Base-by-base conservation (phyloP, 2,888 invertebrate species). In the Apamea anceps region DNA sequence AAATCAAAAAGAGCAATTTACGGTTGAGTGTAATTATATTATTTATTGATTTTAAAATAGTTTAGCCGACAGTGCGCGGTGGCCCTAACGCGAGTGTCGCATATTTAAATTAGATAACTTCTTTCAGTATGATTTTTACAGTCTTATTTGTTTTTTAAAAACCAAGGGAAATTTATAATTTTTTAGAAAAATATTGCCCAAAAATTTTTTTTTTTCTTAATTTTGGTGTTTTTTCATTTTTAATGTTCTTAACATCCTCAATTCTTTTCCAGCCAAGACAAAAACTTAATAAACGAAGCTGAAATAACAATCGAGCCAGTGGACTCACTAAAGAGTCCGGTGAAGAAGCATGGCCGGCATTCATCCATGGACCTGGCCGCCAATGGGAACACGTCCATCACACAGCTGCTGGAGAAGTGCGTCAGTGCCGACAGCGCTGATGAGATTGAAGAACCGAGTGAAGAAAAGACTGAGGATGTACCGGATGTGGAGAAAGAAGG, bases 321-420 rank as follows among this genome's bases (percentile, higher is more conserved):
- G 1, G 95, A 96, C 7, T 79, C 91, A 0, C 80, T 93, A 0
- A 94, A 94, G 85, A 93, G 93, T 78, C 93, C 95, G 0, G 72
- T 83, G 0, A 95, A 96, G 89, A 96, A 96, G 70, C 97, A 97
- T 86, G 94, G 93, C 0, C 93, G 97, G 0, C 97, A 97, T 79
- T 97, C 97, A 0, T 97, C 97, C 2, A 97, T 97, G 97, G 97
- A 97, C 89, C 90, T 97, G 18, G 96, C 96, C 0, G 91, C 92
- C 4, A 94, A 90, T 51, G 95, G 92, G 4, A 96, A 96, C 92
- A 93, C 94, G 0, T 94, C 96, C 62, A 97, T 97, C 62, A 93
- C 96, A 1, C 96, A 96, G 85, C 92, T 97, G 78, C 87, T 97
- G 68, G 97, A 97, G 92, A 96, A 97, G 81, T 97, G 97, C 80